phyloP scores from a whole-genome alignment of 2,113 vertebrate species.

The Lepisosteus oculatus region DNA sequence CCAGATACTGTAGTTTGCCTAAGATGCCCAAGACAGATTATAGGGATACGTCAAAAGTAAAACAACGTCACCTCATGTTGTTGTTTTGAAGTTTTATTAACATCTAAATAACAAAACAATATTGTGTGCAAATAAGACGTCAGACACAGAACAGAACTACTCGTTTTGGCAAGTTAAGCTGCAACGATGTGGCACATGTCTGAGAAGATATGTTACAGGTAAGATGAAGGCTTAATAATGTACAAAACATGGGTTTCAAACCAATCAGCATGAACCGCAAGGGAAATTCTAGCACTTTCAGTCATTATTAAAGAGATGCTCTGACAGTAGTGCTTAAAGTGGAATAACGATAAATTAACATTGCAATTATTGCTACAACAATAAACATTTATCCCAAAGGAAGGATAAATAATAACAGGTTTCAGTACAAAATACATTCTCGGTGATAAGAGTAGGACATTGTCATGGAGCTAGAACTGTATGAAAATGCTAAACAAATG shows the following conservation, averaged over 20 bases:
- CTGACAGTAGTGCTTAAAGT: slow-evolving; percentile 15
- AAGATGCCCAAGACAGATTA: no score
- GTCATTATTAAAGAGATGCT: background rate
- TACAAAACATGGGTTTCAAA: background rate
- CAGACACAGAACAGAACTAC: slow-evolving; percentile 9
- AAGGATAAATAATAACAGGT: slow-evolving; percentile 28
- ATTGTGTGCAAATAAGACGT: slow-evolving; percentile 37
- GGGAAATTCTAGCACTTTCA: background rate
- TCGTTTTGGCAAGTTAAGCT: slow-evolving; percentile 23
- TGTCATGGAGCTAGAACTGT: slow-evolving; percentile 35
- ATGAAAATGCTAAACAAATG: slow-evolving; percentile 34
- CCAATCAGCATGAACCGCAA: background rate
- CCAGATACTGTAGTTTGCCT: no score
- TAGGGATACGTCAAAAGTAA: no score
- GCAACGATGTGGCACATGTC: slow-evolving; percentile 12
- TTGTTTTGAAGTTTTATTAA: slow-evolving; percentile 55
- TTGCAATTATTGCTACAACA: slow-evolving; percentile 28
- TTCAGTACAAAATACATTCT: slow-evolving; percentile 48
- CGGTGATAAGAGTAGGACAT: slow-evolving; percentile 15
- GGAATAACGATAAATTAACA: slow-evolving; percentile 40
- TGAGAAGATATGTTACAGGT: slow-evolving; percentile 8
- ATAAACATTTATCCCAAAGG: slow-evolving; percentile 20
- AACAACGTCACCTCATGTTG: no score
- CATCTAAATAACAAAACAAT: slow-evolving; percentile 42
- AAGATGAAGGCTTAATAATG: background rate